Conservation (phyloP, 2,113 vertebrate species). For the Psammodynastes pulverulentus region DNA sequence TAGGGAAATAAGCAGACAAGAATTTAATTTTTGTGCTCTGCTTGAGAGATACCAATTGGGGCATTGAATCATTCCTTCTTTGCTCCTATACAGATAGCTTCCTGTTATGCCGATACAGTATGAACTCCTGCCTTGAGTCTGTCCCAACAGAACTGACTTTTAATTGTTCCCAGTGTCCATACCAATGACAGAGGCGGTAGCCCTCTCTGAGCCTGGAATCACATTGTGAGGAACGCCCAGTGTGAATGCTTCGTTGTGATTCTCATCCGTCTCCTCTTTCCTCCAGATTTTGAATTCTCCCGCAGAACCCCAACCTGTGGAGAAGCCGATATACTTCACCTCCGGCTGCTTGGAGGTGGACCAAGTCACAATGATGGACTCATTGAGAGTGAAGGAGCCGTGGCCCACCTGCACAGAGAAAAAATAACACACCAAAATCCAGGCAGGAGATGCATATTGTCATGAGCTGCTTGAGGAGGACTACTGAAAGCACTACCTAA, state of each 20-base stretch:
- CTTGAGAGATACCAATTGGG: not conserved
- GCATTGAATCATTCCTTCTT: not conserved
- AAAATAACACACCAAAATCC: not conserved
- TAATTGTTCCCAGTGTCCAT: slow-evolving; percentile 27
- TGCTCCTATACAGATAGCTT: not conserved
- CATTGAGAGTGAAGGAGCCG: slow-evolving; percentile 79
- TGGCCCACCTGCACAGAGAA: slow-evolving; percentile 80
- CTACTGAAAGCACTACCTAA: not conserved
- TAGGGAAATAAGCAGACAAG: not conserved
- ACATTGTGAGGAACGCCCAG: slow-evolving; percentile 87
- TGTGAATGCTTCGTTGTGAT: slow-evolving; percentile 94
- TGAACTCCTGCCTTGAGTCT: not conserved
- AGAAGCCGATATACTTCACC: slow-evolving; percentile 89
- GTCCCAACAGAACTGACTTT: not conserved
- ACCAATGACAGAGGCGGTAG: slow-evolving; percentile 89
- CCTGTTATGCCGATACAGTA: not conserved
- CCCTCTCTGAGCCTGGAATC: slow-evolving; percentile 88
- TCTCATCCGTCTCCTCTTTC: slow-evolving; percentile 90
- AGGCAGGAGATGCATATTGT: not conserved
- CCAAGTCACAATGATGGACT: slow-evolving; percentile 85
- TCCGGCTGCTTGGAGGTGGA: slow-evolving; percentile 71
- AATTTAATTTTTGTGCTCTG: not conserved
- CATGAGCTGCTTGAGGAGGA: not conserved
- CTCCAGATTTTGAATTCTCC: slow-evolving; percentile 95
- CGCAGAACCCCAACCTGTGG: slow-evolving; percentile 91